A percentile compares a stretch with the other conserved stretches of the same genome.
Conservation (phyloP, 2,888 invertebrate genomes). For the Netelia melanura region DNA sequence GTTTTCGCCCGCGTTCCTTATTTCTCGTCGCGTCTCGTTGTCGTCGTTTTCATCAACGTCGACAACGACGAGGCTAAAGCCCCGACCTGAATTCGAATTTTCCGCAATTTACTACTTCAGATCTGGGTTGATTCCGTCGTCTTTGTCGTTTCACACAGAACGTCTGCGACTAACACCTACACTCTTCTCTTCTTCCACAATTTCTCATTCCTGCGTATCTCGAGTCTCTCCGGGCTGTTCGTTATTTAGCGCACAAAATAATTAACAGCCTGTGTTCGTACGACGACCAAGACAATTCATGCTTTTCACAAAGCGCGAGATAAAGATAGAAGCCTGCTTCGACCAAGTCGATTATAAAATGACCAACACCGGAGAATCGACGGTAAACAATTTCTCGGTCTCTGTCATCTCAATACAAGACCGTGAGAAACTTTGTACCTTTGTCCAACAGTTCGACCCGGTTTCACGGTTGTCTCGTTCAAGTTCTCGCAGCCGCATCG, state of each 20-base stretch:
- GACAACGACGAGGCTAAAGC: slow-evolving; percentile 60
- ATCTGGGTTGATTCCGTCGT: slow-evolving; percentile 79
- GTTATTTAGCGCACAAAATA: slow-evolving; percentile 58
- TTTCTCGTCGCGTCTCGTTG: slow-evolving; percentile 11
- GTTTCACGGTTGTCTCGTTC: slow-evolving; percentile 52
- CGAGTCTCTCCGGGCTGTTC: slow-evolving; percentile 4
- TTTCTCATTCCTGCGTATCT: slow-evolving; percentile 3
- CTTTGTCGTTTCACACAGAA: slow-evolving; percentile 48
- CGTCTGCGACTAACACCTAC: slow-evolving; percentile 59
- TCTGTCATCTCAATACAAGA: slow-evolving; percentile 35
- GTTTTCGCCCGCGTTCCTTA: slow-evolving; percentile 33
- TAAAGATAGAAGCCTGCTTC: not conserved
- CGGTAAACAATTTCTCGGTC: slow-evolving; percentile 14
- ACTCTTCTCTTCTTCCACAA: slow-evolving; percentile 5
- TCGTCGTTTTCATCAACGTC: slow-evolving; percentile 12
- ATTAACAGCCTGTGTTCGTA: slow-evolving; percentile 50
- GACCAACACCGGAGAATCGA: slow-evolving; percentile 30
- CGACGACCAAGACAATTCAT: slow-evolving; percentile 36
- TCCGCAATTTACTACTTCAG: slow-evolving; percentile 78
- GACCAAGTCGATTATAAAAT: slow-evolving; percentile 1
- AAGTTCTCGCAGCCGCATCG: slow-evolving; percentile 50
- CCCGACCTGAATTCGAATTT: slow-evolving; percentile 77
- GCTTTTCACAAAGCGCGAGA: slow-evolving; percentile 4
- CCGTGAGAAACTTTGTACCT: slow-evolving; percentile 61
- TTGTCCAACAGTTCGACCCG: slow-evolving; percentile 53